Conservation (phyloP, 2,113 vertebrate species). For the Buteo buteo region DNA sequence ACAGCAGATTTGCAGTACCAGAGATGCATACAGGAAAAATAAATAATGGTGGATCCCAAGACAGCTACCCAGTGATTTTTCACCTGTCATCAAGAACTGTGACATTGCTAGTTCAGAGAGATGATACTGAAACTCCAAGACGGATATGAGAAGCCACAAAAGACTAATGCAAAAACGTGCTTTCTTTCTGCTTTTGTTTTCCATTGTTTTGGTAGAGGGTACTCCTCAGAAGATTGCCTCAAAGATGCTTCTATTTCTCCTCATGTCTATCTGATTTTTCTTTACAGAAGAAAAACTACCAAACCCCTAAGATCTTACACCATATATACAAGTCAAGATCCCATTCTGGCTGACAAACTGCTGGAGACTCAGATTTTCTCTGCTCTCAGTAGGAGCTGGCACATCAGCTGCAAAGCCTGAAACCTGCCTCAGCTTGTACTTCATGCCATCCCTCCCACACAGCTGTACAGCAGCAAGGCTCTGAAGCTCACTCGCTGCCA, state of each 20-base stretch:
- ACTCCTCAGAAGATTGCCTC: neutral
- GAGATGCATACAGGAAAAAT: neutral
- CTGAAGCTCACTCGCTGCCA: rapidly evolving
- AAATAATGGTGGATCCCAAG: neutral
- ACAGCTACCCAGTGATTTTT: neutral
- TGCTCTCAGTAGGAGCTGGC: neutral
- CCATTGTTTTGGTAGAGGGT: neutral
- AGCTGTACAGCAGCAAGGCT: neutral
- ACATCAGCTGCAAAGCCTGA: neutral
- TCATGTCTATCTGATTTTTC: rapidly evolving
- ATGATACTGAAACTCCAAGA: neutral
- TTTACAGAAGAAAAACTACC: neutral
- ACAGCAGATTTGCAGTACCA: neutral
- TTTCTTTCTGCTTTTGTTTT: neutral
- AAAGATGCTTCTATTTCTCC: neutral
- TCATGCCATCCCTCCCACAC: neutral
- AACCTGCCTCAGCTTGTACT: neutral
- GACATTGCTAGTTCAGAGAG: neutral
- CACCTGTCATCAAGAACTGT: neutral
- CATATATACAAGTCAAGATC: neutral
- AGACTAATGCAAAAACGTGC: neutral
- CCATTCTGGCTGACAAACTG: neutral
- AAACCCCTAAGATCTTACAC: neutral
- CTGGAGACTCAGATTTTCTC: neutral
- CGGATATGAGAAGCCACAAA: neutral